A percentile compares a stretch with the other conserved stretches of the same genome.
These are phyloP conservation scores for Typhlichthys subterraneus DNA, from an alignment of 2,797 vertebrate genomes.

Conservation along the genomic window DNA sequence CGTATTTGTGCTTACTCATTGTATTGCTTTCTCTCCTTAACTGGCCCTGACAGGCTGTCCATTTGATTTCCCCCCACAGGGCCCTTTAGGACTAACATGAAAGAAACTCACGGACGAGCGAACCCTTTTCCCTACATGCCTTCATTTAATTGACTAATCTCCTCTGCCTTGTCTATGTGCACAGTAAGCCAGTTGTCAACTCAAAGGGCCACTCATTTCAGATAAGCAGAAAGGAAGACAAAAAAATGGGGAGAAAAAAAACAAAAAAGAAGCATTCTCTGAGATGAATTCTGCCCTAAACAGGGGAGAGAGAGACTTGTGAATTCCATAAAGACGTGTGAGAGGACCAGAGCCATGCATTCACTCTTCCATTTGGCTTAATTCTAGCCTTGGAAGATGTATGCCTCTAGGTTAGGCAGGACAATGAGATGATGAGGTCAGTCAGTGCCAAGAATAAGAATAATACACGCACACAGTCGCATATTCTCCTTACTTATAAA, in stretches of 20 bases:
- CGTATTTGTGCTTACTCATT: not conserved
- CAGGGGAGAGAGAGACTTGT: slow-evolving; percentile 26
- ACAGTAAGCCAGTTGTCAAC: slow-evolving; percentile 64
- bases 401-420: slow-evolving; percentile 61
- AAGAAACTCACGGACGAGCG: slow-evolving; percentile 56
- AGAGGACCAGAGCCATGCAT: slow-evolving; percentile 73
- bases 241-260: slow-evolving; percentile 7
- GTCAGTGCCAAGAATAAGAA: slow-evolving; percentile 23
- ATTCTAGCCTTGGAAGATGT: slow-evolving; percentile 64
- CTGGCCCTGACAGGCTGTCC: slow-evolving; percentile 43
- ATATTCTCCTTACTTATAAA: slow-evolving; percentile 1
- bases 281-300: slow-evolving; percentile 53
- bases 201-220: slow-evolving; percentile 55
- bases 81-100: slow-evolving; percentile 48
- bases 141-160: slow-evolving; percentile 74
- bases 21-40: slow-evolving; percentile 35
- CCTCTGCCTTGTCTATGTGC: slow-evolving; percentile 59
- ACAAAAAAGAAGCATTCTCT: slow-evolving; percentile 29
- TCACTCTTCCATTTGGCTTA: slow-evolving; percentile 64
- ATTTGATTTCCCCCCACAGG: slow-evolving; percentile 53
- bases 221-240: slow-evolving; percentile 49
- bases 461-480: slow-evolving; percentile 14
- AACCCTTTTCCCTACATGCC: slow-evolving; percentile 48
- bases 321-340: slow-evolving; percentile 74
- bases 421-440: slow-evolving; percentile 42